Evolutionary conservation across 1,140 invertebrate genomes (phyloP).

Genomic region (Drosophila azteca): DNA sequence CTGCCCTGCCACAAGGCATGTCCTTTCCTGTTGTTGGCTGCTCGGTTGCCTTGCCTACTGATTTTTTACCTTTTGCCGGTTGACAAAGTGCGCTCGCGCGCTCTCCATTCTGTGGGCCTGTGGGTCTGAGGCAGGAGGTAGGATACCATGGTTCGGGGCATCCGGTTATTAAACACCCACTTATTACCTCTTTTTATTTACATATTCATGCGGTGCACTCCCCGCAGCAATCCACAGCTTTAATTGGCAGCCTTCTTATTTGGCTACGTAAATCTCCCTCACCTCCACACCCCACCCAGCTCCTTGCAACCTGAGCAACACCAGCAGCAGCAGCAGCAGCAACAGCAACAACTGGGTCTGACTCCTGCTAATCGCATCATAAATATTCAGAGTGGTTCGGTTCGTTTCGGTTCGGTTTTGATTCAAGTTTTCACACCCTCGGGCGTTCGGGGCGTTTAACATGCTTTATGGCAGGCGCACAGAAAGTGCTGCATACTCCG

Average conservation of each 20-base stretch:
- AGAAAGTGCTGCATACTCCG: conserved; percentile 72
- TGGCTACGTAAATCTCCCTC: conserved; percentile 61
- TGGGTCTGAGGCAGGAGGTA: background rate
- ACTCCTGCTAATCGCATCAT: conserved; percentile 77
- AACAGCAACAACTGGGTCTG: conserved; percentile 18
- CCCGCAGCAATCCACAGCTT: conserved; percentile 31
- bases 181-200: conserved; percentile 83
- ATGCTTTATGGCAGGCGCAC: conserved; percentile 67
- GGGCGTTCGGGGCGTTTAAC: conserved; percentile 73
- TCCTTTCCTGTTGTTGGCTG: conserved; percentile 43
- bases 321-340: conserved; percentile 16
- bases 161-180: conserved; percentile 83
- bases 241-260: conserved; percentile 77
- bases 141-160: conserved; percentile 7
- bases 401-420: conserved; percentile 54
- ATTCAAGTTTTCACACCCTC: conserved; percentile 79
- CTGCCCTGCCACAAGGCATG: conserved; percentile 15
- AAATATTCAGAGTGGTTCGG: conserved; percentile 76
- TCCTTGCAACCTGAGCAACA: conserved; percentile 69
- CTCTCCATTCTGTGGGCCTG: conserved; percentile 26
- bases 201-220: conserved; percentile 79
- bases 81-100: conserved; percentile 63
- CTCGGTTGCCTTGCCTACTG: conserved; percentile 59
- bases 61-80: conserved; percentile 73
- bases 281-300: conserved; percentile 9